These are phyloP conservation scores for Hemiscyllium ocellatum DNA, from an alignment of 2,113 vertebrate species.

Conservation along the genomic window DNA sequence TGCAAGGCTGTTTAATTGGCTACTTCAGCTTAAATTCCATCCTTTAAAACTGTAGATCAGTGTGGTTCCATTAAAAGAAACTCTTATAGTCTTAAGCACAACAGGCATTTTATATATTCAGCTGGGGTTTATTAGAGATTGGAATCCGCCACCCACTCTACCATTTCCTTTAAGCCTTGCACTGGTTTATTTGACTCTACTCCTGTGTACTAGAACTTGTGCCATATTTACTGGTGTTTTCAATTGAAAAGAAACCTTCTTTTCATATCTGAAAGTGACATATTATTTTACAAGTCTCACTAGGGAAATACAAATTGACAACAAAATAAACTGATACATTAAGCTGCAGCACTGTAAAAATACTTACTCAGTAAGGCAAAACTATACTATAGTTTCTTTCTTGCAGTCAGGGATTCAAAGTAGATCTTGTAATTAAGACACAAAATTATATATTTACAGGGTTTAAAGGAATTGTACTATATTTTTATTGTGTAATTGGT, in stretches of 20 bases:
- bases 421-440: slow-evolving; percentile 4
- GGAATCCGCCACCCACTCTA: slow-evolving; percentile 31
- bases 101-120: slow-evolving; percentile 15
- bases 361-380: slow-evolving; percentile 22
- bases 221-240: slow-evolving; percentile 29
- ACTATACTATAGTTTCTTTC: slow-evolving; percentile 23
- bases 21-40: slow-evolving; percentile 7
- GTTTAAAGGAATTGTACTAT: not conserved
- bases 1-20: not conserved
- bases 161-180: slow-evolving; percentile 34
- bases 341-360: not conserved
- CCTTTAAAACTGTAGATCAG: slow-evolving; percentile 10
- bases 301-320: slow-evolving; percentile 18
- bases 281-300: slow-evolving; percentile 1
- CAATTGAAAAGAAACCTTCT: slow-evolving; percentile 27
- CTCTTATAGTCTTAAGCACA: not conserved
- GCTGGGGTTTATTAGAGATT: slow-evolving; percentile 17
- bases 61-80: slow-evolving; percentile 21
- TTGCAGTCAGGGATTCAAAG: slow-evolving; percentile 11
- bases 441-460: not conserved
- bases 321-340: slow-evolving; percentile 29
- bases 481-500: not conserved
- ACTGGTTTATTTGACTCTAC: slow-evolving; percentile 21
- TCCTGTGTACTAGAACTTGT: slow-evolving; percentile 15
- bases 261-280: slow-evolving; percentile 28